Evolutionary conservation across 2,113 vertebrate genomes (phyloP).

Genomic region (Shinisaurus crocodilurus): DNA sequence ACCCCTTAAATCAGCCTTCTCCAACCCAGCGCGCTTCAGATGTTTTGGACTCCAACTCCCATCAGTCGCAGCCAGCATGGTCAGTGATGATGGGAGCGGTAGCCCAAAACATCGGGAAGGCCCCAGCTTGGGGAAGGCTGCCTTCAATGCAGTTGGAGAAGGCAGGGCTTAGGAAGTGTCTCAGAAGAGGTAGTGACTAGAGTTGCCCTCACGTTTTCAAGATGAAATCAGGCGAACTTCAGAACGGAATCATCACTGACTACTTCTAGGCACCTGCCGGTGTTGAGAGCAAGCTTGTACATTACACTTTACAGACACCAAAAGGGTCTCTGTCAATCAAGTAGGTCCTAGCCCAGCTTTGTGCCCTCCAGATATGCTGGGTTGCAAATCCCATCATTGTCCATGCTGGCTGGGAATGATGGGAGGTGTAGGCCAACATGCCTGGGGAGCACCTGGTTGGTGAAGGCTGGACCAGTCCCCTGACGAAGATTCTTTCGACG

Average conservation of each 20-base stretch:
- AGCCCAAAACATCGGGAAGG: no score
- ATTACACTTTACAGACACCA: neutral
- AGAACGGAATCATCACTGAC: slow-evolving; percentile 82
- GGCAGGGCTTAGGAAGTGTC: slow-evolving; percentile 78
- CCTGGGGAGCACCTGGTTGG: no score
- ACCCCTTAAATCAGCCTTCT: no score
- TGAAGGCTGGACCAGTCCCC: neutral
- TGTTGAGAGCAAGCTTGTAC: neutral
- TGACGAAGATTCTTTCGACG: neutral
- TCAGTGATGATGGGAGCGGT: no score
- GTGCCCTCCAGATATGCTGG: no score
- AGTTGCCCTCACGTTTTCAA: slow-evolving; percentile 79
- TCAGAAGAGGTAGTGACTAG: slow-evolving; percentile 98
- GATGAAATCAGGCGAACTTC: slow-evolving; percentile 79
- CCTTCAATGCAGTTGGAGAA: neutral
- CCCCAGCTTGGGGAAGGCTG: neutral
- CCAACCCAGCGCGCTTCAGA: no score
- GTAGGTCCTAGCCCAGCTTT: neutral
- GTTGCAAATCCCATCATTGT: no score
- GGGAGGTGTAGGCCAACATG: no score
- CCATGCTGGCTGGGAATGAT: no score
- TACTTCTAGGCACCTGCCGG: slow-evolving; percentile 51
- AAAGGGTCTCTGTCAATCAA: neutral
- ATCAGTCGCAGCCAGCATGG: no score
- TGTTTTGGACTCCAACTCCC: no score